Percentiles rank a stretch among this genome's conserved stretches.
These are phyloP conservation scores for Hylaea fasciaria DNA, from an alignment of 2,888 invertebrate genomes.

Conservation along the genomic window DNA sequence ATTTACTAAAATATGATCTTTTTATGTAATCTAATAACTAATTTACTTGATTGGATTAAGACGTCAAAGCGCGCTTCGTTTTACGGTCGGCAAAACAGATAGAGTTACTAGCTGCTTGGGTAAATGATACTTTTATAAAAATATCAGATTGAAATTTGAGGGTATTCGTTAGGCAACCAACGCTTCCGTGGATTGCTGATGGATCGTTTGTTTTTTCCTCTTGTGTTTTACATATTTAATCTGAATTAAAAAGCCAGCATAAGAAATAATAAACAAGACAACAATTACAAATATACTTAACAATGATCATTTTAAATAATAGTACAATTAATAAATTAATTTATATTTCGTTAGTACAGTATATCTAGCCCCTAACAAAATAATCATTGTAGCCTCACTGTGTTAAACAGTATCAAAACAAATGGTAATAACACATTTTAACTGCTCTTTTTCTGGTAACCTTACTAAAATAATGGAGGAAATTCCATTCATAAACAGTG, in stretches of 20 bases:
- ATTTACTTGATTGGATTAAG: constrained; percentile 81
- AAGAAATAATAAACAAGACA: no score
- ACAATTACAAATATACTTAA: no score
- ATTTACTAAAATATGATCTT: constrained; percentile 61
- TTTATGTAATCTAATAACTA: constrained; percentile 71
- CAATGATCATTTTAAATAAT: no score
- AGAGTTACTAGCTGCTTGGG: constrained; percentile 55
- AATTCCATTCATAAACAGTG: constrained; percentile 62
- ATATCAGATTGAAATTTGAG: background rate
- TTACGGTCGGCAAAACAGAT: constrained; percentile 78
- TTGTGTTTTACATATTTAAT: no score
- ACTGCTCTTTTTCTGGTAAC: constrained; percentile 42
- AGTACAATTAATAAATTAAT: no score
- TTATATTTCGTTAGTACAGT: no score
- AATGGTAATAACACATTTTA: no score
- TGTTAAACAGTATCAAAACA: no score
- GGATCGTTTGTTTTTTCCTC: background rate
- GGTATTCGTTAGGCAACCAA: background rate
- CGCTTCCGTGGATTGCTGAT: background rate
- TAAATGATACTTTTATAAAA: constrained; percentile 56
- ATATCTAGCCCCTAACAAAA: no score
- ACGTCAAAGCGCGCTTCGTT: constrained; percentile 74
- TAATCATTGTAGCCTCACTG: no score
- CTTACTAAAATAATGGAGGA: constrained; percentile 49
- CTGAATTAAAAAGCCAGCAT: no score